Evolutionary conservation across 2,797 vertebrate genomes (phyloP).

Genomic region (Ciconia nigra): DNA sequence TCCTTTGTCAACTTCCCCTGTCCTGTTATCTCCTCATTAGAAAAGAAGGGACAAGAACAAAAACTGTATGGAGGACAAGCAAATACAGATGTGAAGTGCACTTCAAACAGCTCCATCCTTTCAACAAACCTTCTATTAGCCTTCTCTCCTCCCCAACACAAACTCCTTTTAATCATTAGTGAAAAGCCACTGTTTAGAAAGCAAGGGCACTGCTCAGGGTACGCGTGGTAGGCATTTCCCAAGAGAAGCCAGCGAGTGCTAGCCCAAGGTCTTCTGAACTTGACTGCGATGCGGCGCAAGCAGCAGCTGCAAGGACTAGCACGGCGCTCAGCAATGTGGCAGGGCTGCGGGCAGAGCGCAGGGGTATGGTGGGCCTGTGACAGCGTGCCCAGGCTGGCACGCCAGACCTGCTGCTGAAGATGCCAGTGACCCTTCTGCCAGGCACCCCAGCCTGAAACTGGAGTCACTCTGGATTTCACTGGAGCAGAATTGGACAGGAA

Average conservation of each 20-base stretch:
- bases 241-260: not conserved
- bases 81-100: constrained; percentile 8
- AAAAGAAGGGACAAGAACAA: not conserved
- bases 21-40: not conserved
- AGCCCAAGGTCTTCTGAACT: not conserved
- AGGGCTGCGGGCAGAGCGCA: not conserved
- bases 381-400: not conserved
- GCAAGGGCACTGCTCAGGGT: not conserved
- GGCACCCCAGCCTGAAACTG: accelerated
- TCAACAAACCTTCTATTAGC: constrained; percentile 32
- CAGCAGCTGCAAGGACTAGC: not conserved
- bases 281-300: not conserved
- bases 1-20: not conserved
- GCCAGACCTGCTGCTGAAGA: not conserved
- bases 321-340: accelerated
- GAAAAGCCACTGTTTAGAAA: constrained; percentile 18
- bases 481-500: not conserved
- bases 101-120: constrained; percentile 33
- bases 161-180: not conserved
- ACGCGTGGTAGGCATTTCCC: not conserved
- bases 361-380: not conserved
- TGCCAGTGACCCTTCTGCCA: not conserved
- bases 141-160: not conserved
- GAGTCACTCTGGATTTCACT: not conserved
- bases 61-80: not conserved